Evolutionary conservation across 2,113 vertebrate genomes (phyloP).

Genomic region (Struthidea cinerea): DNA sequence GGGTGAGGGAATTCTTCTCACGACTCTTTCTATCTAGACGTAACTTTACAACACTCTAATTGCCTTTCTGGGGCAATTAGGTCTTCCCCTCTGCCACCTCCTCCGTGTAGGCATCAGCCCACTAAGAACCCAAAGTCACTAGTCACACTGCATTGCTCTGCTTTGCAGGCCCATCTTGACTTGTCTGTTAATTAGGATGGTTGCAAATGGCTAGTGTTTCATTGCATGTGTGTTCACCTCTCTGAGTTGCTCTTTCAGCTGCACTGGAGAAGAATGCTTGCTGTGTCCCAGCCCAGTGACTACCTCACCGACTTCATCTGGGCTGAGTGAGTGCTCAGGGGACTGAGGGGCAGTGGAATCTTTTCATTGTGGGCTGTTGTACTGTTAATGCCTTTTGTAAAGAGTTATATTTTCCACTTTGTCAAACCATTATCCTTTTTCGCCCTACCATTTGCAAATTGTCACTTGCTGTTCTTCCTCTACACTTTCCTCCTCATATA

Average conservation of each 20-base stretch:
- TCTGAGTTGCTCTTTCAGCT: slow-evolving; percentile 22
- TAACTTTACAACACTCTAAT: background rate
- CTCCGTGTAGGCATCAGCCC: background rate
- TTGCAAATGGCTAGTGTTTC: background rate
- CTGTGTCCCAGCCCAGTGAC: background rate
- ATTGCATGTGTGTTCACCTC: background rate
- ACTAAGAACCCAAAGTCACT: background rate
- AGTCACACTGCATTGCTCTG: background rate
- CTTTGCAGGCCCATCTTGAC: background rate
- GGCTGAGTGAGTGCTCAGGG: background rate
- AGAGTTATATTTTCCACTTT: background rate
- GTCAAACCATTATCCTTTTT: background rate
- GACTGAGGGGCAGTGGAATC: background rate
- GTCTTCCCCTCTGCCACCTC: background rate
- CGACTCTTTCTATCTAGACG: background rate
- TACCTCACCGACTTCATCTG: background rate
- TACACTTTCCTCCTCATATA: background rate
- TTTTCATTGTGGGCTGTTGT: background rate
- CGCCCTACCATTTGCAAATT: background rate
- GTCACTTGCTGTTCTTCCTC: background rate
- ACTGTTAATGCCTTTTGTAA: background rate
- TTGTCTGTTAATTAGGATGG: background rate
- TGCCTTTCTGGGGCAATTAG: background rate
- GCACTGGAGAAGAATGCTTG: slow-evolving; percentile 33
- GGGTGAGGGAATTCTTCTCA: background rate